Conservation (phyloP, 2,797 vertebrate species). For the Eurystomus glaucurus region DNA sequence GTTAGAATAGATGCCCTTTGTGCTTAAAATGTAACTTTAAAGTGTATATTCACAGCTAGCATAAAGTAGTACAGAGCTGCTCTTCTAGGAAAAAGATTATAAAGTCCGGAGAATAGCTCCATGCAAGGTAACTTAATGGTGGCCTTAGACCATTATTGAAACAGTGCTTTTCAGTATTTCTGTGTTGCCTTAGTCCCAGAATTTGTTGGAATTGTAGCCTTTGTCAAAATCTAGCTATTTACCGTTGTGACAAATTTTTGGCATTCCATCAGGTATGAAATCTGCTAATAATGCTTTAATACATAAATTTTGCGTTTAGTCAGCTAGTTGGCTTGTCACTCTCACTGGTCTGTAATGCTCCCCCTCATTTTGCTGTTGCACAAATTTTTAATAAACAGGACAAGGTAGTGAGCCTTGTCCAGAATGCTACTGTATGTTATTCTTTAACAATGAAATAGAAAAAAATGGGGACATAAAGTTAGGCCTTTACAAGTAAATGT, state of each 20-base stretch:
- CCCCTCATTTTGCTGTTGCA: background rate
- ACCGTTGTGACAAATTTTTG: background rate
- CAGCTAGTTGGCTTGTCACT: background rate
- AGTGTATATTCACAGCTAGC: background rate
- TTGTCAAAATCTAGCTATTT: background rate
- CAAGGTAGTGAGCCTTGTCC: background rate
- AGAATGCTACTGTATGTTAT: background rate
- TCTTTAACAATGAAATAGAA: background rate
- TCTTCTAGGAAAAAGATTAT: background rate
- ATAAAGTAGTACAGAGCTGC: background rate
- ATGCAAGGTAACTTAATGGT: background rate
- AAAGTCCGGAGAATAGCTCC: background rate
- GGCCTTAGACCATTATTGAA: background rate
- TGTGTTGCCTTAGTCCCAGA: background rate
- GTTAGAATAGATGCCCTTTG: background rate
- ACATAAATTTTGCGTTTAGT: background rate
- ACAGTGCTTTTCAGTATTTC: background rate
- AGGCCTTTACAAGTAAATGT: background rate
- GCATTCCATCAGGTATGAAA: background rate
- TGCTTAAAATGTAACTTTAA: background rate
- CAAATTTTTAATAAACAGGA: background rate
- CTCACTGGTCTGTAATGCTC: background rate
- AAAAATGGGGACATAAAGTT: accelerated
- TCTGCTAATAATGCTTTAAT: background rate
- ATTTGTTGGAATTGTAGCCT: background rate